These are phyloP conservation scores for Eulemur mongoz DNA, from an alignment of 2,797 vertebrate genomes.

Conservation along the genomic window DNA sequence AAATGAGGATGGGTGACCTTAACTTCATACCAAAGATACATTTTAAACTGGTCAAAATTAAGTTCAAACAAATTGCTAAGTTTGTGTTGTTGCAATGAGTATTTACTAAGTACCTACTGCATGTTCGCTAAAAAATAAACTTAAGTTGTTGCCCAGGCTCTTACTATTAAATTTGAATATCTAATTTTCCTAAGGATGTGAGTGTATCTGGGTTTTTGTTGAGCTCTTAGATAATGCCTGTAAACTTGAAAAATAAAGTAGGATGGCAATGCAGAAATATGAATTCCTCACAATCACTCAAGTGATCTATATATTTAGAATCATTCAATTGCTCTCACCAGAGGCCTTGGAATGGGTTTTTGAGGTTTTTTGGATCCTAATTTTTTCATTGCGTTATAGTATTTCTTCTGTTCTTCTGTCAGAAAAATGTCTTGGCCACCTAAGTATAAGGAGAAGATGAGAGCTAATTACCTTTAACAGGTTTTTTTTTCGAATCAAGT, in stretches of 20 bases:
- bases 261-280: background rate
- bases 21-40: background rate
- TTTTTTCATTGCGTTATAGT: slow-evolving; percentile 87
- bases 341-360: slow-evolving; percentile 84
- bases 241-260: background rate
- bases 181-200: slow-evolving; percentile 12
- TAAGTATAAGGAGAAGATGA: slow-evolving; percentile 81
- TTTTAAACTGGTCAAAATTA: background rate
- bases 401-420: slow-evolving; percentile 88
- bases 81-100: background rate
- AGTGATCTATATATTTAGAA: background rate
- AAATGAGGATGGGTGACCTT: background rate
- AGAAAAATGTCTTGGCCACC: slow-evolving; percentile 87
- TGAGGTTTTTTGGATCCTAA: slow-evolving; percentile 87
- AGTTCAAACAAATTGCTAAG: background rate
- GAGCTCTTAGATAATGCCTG: background rate
- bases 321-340: slow-evolving; percentile 76
- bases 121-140: background rate
- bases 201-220: background rate
- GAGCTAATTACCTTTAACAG: slow-evolving; percentile 27
- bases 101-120: background rate
- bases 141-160: background rate
- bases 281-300: background rate
- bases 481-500: background rate
- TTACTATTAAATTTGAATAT: background rate